A percentile compares a stretch with the other conserved stretches of the same genome.
Evolutionary conservation across 1,140 invertebrate species (phyloP).

Genomic region (Antheraea pernyi): DNA sequence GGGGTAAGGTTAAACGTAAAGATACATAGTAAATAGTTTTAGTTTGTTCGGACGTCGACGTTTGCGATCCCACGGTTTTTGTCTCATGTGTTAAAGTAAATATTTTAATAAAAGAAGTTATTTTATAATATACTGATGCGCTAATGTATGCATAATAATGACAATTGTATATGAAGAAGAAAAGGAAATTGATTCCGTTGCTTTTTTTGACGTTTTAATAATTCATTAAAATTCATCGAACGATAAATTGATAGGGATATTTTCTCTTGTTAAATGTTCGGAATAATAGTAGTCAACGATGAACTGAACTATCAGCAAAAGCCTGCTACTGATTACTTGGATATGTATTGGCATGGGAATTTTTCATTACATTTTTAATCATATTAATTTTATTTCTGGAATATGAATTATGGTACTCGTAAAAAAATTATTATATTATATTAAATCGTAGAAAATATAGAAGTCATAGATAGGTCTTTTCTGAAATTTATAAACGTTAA

Average conservation of each 20-base stretch:
- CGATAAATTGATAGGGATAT: too few relatives aligned
- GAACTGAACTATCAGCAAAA: too few relatives aligned
- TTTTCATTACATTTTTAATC: too few relatives aligned
- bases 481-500: slow-evolving; percentile 77
- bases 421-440: slow-evolving; percentile 12
- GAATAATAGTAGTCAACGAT: too few relatives aligned
- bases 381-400: slow-evolving; percentile 23
- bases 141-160: background rate
- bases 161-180: background rate
- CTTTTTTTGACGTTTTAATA: too few relatives aligned
- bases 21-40: background rate
- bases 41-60: background rate
- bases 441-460: slow-evolving; percentile 30
- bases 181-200: background rate
- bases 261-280: too few relatives aligned
- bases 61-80: background rate
- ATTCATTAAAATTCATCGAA: too few relatives aligned
- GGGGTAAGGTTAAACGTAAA: background rate
- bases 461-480: slow-evolving; percentile 70
- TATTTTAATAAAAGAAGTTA: too few relatives aligned
- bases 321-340: too few relatives aligned
- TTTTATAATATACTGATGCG: too few relatives aligned
- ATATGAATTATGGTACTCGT: slow-evolving; percentile 1
- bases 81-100: too few relatives aligned
- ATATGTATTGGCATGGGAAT: too few relatives aligned